Conservation (phyloP, 1,140 invertebrate genomes). For the Papilio aristodemus region DNA sequence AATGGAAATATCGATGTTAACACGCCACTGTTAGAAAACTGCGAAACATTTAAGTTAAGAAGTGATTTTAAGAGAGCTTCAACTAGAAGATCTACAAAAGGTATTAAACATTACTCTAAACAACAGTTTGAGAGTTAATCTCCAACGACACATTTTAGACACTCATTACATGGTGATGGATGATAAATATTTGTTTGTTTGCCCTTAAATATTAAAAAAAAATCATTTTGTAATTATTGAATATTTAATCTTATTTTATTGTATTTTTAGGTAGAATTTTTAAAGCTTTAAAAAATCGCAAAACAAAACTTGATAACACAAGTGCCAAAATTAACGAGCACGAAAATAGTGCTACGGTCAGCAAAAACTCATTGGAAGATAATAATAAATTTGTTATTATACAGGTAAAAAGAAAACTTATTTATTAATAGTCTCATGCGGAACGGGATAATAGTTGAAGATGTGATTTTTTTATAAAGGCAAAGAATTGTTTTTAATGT, state of each 20-base stretch:
- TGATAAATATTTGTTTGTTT: no score
- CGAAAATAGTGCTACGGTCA: conserved; percentile 19
- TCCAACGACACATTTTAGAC: no score
- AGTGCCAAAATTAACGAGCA: conserved; percentile 42
- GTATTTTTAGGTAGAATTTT: conserved; percentile 65
- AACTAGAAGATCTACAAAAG: conserved; percentile 68
- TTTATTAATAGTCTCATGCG: no score
- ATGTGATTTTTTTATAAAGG: background rate
- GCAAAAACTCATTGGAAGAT: conserved; percentile 42
- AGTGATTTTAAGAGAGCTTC: conserved; percentile 73
- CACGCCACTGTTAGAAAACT: conserved; percentile 66
- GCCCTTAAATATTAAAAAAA: no score
- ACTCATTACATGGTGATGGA: no score
- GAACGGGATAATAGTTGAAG: no score
- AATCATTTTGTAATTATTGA: background rate
- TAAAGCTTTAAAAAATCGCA: conserved; percentile 64
- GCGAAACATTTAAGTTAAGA: conserved; percentile 69
- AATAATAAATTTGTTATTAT: conserved; percentile 61
- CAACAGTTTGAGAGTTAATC: conserved; percentile 12
- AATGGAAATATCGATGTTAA: conserved; percentile 47
- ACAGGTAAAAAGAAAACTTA: conserved; percentile 47
- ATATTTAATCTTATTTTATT: conserved; percentile 23
- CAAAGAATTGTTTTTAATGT: background rate
- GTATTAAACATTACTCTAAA: conserved; percentile 39
- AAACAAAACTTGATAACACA: conserved; percentile 45